phyloP scores from a whole-genome alignment of 1,140 invertebrate genomes.

The Mya arenaria region DNA sequence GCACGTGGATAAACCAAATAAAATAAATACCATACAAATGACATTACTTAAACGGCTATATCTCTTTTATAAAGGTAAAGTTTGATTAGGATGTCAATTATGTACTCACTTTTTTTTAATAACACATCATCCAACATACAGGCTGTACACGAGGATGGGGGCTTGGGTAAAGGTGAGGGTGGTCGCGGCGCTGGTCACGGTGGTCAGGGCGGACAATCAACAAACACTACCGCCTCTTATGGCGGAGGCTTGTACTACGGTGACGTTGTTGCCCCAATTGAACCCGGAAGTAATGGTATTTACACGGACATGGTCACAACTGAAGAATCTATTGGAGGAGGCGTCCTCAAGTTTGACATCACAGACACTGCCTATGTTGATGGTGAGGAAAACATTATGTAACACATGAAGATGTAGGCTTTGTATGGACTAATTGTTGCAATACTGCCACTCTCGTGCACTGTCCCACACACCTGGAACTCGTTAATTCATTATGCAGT shows the following conservation, averaged over 20 bases:
- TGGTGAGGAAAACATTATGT: conserved; percentile 53
- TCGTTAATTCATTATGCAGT: too few relatives aligned
- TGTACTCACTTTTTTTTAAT: too few relatives aligned
- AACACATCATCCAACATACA: too few relatives aligned
- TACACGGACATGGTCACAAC: conserved; percentile 11
- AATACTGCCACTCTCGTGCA: too few relatives aligned
- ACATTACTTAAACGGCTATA: too few relatives aligned
- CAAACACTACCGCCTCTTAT: background rate
- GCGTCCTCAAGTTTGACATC: conserved; percentile 63
- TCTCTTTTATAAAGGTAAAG: too few relatives aligned
- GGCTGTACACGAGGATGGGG: conserved; percentile 47
- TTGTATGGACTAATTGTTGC: too few relatives aligned
- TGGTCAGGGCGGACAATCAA: conserved; percentile 65
- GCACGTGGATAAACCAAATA: too few relatives aligned
- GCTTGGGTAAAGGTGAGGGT: conserved; percentile 52
- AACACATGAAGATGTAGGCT: too few relatives aligned
- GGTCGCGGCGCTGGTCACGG: conserved; percentile 69
- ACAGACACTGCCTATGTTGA: conserved; percentile 57
- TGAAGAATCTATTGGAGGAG: conserved; percentile 61
- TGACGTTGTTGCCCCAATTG: conserved; percentile 51
- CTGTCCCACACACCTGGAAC: too few relatives aligned
- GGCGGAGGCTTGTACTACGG: conserved; percentile 66
- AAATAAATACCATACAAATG: too few relatives aligned
- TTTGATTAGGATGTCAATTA: too few relatives aligned
- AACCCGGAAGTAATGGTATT: conserved; percentile 62